Conservation (phyloP, 2,797 vertebrate species). For the Etheostoma perlongum region DNA sequence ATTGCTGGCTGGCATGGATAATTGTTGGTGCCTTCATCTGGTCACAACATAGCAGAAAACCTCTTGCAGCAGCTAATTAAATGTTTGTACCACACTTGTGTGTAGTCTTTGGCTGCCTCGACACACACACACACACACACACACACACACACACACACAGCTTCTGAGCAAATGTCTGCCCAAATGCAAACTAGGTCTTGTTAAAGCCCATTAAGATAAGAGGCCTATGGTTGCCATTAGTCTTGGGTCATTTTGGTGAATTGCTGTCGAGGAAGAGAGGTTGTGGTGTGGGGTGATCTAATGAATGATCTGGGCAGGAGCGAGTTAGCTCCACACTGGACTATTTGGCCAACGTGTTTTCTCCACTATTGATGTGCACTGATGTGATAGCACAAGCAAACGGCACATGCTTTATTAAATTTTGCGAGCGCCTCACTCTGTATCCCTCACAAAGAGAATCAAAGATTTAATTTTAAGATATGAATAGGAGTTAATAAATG, state of each 20-base stretch:
- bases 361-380: constrained; percentile 14
- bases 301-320: constrained; percentile 5
- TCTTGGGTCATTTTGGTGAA: constrained; percentile 32
- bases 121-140: neutral
- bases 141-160: constrained; percentile 11
- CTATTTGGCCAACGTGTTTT: neutral
- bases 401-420: constrained; percentile 27
- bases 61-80: constrained; percentile 54
- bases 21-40: constrained; percentile 71
- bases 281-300: constrained; percentile 27
- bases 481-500: neutral
- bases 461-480: constrained; percentile 12
- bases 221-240: constrained; percentile 23
- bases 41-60: constrained; percentile 62
- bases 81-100: constrained; percentile 46
- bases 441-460: constrained; percentile 21
- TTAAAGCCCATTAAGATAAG: constrained; percentile 30
- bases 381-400: constrained; percentile 31
- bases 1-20: constrained; percentile 73
- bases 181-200: constrained; percentile 46
- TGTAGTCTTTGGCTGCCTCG: constrained; percentile 9
- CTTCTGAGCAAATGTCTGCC: constrained; percentile 39
- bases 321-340: neutral
- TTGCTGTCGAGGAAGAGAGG: neutral
- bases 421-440: neutral